Evolutionary conservation across 2,797 vertebrate genomes (phyloP), one percentile per base, ranked within the genome.

Genomic region (Schizopygopsis malacanthus): DNA sequence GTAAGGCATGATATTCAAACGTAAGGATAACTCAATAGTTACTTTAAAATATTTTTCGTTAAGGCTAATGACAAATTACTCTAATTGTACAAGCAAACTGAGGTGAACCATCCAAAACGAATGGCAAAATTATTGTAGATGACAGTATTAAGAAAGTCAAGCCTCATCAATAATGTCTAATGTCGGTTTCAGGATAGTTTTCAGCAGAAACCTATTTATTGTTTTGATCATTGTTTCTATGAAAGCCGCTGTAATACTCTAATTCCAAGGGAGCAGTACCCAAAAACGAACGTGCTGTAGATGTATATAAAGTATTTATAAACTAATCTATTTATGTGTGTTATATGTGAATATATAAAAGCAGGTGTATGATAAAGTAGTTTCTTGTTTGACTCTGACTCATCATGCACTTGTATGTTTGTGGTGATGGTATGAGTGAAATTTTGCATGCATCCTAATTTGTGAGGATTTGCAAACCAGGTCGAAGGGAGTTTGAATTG

Each of bases 401-500:
- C 61, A 70, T 63, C 77, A 39, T 22, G 13, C 50, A 7, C 83
- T 25, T 86, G 73, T 81, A 70, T 77, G 56, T 54, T 81, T 80
- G 54, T 84, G 69, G 50, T 52, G 84, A 71, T 77, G 63, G n/a
- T 69, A 37, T 65, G 76, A 78, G 77, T 71, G n/a, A 47, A 65
- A 82, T 83, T 87, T 87, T 85, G 85, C 82, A 85, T 89, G 71
- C 84, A 86, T 86, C 69, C 59, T 86, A 84, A 85, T 89, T 87
- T 88, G 85, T 86, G 87, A 83, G 84, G 83, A 92, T 95, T 96
- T 96, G 96, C 95, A 96, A 96, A 94, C 92, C 90, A 94, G 84
- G 93, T 93, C 50, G 84, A 91, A 88, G 85, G 52, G 50, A 83
- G 86, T 96, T 96, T 96, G 95, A 95, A 95, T 96, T 95, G 95